Conservation (phyloP, 2,797 vertebrate species). For the Hippoglossus hippoglossus region DNA sequence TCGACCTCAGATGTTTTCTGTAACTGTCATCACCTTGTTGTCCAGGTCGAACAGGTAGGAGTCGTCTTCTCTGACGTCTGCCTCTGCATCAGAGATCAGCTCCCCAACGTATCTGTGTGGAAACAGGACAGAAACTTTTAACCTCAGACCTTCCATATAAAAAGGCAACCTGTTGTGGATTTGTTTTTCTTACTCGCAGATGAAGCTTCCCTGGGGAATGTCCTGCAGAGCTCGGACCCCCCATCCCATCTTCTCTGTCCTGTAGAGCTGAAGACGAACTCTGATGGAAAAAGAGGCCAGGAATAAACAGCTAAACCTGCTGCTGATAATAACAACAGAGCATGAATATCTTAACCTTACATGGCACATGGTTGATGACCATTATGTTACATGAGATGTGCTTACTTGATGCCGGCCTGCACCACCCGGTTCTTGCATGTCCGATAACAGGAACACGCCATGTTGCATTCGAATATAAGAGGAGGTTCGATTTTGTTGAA, state of each 20-base stretch:
- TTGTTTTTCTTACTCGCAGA: conserved; percentile 88
- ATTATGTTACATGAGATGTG: neutral
- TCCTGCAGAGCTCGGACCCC: conserved; percentile 92
- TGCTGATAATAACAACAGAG: neutral
- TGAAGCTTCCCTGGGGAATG: conserved; percentile 93
- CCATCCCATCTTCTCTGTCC: conserved; percentile 97
- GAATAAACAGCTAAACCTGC: neutral
- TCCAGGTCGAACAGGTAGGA: conserved; percentile 95
- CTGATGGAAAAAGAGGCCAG: conserved; percentile 64
- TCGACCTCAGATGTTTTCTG: neutral
- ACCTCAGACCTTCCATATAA: neutral
- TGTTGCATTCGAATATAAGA: conserved; percentile 95
- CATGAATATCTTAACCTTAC: no score
- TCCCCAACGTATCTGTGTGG: conserved; percentile 91
- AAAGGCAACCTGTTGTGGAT: no score
- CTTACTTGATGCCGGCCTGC: conserved; percentile 92
- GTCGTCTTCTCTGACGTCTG: conserved; percentile 93
- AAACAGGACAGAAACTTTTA: conserved; percentile 5
- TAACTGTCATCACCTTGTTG: conserved; percentile 84
- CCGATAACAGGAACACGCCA: conserved; percentile 92
- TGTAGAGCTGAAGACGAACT: conserved; percentile 92
- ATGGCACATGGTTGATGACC: no score
- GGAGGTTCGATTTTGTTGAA: conserved; percentile 96
- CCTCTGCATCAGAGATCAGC: conserved; percentile 94
- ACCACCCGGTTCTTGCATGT: conserved; percentile 95